These are phyloP conservation scores for Spermophilus dauricus DNA, from an alignment of 2,113 vertebrate genomes.

Conservation along the genomic window DNA sequence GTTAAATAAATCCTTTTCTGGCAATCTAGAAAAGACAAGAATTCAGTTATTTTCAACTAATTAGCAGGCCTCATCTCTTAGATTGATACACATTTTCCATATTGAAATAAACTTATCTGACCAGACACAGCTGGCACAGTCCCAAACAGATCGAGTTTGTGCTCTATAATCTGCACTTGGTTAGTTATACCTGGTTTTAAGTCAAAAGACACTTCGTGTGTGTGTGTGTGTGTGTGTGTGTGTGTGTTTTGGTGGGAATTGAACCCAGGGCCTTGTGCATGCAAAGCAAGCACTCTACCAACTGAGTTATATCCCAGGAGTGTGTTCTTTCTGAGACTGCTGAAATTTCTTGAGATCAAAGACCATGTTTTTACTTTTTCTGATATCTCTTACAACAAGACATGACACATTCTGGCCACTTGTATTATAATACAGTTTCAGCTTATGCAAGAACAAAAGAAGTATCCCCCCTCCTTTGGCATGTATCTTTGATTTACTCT, in stretches of 20 bases:
- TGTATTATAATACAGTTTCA: not conserved
- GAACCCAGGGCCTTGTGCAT: too few species aligned
- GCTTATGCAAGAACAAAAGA: not conserved
- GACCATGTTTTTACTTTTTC: not conserved
- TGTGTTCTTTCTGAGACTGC: constrained; percentile 26
- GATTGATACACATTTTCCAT: not conserved
- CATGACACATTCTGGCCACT: not conserved
- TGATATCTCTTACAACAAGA: not conserved
- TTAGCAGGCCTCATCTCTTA: not conserved
- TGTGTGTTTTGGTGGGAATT: too few species aligned
- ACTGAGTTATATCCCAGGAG: too few species aligned
- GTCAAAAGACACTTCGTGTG: not conserved
- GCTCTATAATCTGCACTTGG: not conserved
- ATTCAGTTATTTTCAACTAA: constrained; percentile 44
- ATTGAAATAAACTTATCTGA: constrained; percentile 15
- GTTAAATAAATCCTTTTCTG: constrained; percentile 30
- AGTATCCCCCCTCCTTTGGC: not conserved
- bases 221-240: too few species aligned
- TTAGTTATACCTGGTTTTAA: constrained; percentile 34
- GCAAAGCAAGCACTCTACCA: too few species aligned
- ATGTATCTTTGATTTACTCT: not conserved
- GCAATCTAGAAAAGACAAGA: not conserved
- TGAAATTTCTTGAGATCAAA: constrained; percentile 3
- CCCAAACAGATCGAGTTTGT: not conserved
- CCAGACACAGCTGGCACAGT: not conserved